Percentiles rank a stretch among this genome's conserved stretches.
Evolutionary conservation across 2,888 invertebrate species (phyloP).

Genomic region (Hetaerina titia): DNA sequence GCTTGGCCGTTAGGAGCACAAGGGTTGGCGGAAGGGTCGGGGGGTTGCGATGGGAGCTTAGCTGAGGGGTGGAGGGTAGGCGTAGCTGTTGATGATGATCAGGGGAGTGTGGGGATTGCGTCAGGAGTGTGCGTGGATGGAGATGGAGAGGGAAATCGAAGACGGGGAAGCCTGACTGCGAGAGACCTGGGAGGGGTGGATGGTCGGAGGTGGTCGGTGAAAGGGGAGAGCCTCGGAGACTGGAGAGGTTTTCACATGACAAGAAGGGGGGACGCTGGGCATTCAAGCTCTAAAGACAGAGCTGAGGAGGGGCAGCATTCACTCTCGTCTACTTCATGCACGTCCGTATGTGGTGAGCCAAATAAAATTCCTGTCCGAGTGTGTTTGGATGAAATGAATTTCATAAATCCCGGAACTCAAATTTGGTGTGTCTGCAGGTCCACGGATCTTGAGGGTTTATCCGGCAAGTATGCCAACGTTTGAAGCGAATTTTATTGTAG

Average conservation of each 20-base stretch:
- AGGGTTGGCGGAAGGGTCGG: neutral
- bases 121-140: neutral
- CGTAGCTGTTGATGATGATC: neutral
- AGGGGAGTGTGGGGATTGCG: neutral
- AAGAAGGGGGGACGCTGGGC: neutral
- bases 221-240: neutral
- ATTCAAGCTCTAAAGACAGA: neutral
- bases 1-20: slow-evolving; percentile 7
- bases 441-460: neutral
- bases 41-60: neutral
- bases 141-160: neutral
- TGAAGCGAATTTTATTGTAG: neutral
- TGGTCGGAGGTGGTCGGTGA: neutral
- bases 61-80: neutral
- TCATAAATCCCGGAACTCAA: neutral
- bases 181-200: neutral
- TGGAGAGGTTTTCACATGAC: neutral
- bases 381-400: neutral
- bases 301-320: neutral
- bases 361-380: neutral
- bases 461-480: neutral
- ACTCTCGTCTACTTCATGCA: neutral
- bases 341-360: slow-evolving; percentile 3
- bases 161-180: neutral
- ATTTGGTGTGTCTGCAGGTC: neutral